phyloP scores from a whole-genome alignment of 2,888 invertebrate species.

The Deilephila elpenor region DNA sequence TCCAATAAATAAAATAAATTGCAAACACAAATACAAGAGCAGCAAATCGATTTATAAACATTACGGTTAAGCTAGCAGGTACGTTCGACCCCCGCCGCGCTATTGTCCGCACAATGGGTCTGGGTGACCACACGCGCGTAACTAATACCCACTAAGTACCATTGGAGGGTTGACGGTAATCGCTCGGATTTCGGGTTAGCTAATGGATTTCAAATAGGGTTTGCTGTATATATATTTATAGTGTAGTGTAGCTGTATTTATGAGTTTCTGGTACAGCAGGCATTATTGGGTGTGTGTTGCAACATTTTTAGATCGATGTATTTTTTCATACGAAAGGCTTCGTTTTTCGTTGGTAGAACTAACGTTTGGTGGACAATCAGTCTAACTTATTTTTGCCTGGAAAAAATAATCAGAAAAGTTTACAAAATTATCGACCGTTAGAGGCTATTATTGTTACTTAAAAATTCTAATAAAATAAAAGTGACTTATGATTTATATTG shows the following conservation, averaged over 20 bases:
- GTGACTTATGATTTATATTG: too few relatives aligned
- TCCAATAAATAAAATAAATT: constrained; percentile 2
- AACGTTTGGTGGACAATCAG: too few relatives aligned
- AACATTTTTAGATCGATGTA: background rate
- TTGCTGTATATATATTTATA: constrained; percentile 18
- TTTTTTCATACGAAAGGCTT: background rate
- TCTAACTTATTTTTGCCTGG: too few relatives aligned
- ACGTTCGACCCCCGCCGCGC: constrained; percentile 48
- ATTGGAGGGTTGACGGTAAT: constrained; percentile 66
- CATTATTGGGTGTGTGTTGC: too few relatives aligned
- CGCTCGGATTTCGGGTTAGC: constrained; percentile 58
- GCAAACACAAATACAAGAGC: constrained; percentile 20
- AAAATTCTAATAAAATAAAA: too few relatives aligned
- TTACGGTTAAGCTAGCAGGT: constrained; percentile 53
- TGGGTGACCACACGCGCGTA: constrained; percentile 71
- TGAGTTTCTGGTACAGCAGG: background rate
- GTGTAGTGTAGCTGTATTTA: background rate
- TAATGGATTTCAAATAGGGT: constrained; percentile 57
- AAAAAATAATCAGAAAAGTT: too few relatives aligned
- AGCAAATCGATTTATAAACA: constrained; percentile 40
- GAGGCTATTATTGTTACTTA: too few relatives aligned
- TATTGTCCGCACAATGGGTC: constrained; percentile 61
- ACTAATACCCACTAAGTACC: constrained; percentile 70
- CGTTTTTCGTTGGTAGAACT: too few relatives aligned
- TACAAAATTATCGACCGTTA: too few relatives aligned